Conservation (phyloP, 2,888 invertebrate genomes). For the Ochropacha duplaris region DNA sequence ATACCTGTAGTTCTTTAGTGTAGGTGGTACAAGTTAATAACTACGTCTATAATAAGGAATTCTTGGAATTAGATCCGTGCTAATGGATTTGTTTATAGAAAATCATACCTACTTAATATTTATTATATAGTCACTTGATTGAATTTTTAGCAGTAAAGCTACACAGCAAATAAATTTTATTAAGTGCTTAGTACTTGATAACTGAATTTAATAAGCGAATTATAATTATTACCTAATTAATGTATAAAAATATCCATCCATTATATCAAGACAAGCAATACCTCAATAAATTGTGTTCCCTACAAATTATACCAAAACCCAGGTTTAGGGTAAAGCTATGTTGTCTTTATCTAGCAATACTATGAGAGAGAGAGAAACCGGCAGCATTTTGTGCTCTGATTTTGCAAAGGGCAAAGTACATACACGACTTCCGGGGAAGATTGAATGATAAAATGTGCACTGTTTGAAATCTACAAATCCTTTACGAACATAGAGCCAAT, state of each 20-base stretch:
- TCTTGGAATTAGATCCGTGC: no score
- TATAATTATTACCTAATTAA: no score
- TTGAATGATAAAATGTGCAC: constrained; percentile 17
- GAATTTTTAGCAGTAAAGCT: no score
- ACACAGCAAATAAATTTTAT: no score
- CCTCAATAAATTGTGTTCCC: constrained; percentile 1
- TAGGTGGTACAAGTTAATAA: no score
- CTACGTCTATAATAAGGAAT: no score
- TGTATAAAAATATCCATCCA: not conserved
- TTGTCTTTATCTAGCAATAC: not conserved
- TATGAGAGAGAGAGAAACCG: not conserved
- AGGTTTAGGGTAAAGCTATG: constrained; percentile 1
- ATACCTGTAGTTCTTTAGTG: no score
- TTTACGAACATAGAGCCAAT: constrained; percentile 15
- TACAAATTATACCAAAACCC: constrained; percentile 1
- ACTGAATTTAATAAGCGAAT: no score
- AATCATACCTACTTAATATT: no score
- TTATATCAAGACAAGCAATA: not conserved
- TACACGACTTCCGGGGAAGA: constrained; percentile 1
- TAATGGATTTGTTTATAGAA: no score
- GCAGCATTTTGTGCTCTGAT: not conserved
- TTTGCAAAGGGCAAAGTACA: not conserved
- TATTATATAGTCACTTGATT: no score
- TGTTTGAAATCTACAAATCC: constrained; percentile 22
- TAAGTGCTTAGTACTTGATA: no score